Percentiles rank a stretch among this genome's conserved stretches.
Evolutionary conservation across 2,888 invertebrate species (phyloP).

Genomic region (Epirrhoe alternata): DNA sequence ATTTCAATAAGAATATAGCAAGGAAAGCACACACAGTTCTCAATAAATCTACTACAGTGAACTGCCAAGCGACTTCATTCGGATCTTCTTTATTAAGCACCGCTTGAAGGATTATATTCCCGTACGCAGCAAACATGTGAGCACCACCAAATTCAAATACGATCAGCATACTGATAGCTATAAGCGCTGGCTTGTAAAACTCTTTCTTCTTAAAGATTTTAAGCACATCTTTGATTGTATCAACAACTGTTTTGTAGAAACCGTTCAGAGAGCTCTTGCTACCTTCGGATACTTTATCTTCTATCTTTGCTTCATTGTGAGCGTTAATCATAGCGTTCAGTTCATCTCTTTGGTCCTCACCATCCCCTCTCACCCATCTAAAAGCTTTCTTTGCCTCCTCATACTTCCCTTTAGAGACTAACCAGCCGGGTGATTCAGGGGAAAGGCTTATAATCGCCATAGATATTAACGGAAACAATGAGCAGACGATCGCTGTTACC

Average conservation of each 20-base stretch:
- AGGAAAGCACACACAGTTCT: conserved; percentile 86
- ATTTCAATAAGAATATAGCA: conserved; percentile 78
- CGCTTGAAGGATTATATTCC: conserved; percentile 73
- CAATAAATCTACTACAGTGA: conserved; percentile 87
- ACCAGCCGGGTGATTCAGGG: conserved; percentile 89
- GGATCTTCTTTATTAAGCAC: conserved; percentile 68
- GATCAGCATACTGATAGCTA: conserved; percentile 78
- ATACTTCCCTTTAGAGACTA: conserved; percentile 85
- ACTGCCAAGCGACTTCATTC: conserved; percentile 81
- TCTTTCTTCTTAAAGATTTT: conserved; percentile 78
- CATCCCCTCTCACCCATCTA: conserved; percentile 85
- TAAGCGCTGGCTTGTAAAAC: conserved; percentile 76
- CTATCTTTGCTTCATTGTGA: conserved; percentile 64
- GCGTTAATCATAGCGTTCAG: conserved; percentile 72
- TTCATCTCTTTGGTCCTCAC: conserved; percentile 72
- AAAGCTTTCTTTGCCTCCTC: conserved; percentile 86
- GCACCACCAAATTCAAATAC: conserved; percentile 80
- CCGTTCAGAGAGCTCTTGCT: conserved; percentile 54
- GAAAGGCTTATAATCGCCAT: conserved; percentile 77
- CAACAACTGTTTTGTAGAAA: conserved; percentile 57
- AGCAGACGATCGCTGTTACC: conserved; percentile 83
- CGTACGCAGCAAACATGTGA: conserved; percentile 79
- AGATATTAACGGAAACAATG: conserved; percentile 76
- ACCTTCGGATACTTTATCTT: conserved; percentile 53
- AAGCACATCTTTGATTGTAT: conserved; percentile 62